Conservation (phyloP, 2,113 vertebrate species). For the Gallinago undulata region DNA sequence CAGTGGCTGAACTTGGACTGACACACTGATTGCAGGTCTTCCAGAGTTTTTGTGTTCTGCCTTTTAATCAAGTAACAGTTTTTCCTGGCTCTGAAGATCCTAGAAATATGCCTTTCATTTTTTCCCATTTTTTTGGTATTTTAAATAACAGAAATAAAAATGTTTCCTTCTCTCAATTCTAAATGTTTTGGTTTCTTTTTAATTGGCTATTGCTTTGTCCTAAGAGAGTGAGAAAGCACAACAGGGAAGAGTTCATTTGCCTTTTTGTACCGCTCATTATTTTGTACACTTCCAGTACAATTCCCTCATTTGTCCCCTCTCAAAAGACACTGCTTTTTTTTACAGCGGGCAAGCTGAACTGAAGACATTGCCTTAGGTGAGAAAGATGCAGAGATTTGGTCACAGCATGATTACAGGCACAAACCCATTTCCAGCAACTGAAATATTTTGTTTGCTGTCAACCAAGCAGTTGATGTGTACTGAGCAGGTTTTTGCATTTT, state of each 20-base stretch:
- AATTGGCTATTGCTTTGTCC: not conserved
- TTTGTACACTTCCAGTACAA: not conserved
- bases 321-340: not conserved
- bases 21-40: not conserved
- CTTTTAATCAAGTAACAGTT: not conserved
- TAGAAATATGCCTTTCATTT: not conserved
- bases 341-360: not conserved
- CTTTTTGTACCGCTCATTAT: not conserved
- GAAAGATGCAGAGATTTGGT: slow-evolving; percentile 9
- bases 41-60: not conserved
- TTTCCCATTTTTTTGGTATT: too few relatives aligned
- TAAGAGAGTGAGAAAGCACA: not conserved
- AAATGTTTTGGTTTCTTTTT: not conserved
- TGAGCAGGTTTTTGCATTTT: not conserved
- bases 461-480: not conserved
- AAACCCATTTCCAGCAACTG: not conserved
- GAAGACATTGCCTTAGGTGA: slow-evolving; percentile 23
- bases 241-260: slow-evolving; percentile 7
- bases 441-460: slow-evolving; percentile 18
- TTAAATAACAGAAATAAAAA: not conserved
- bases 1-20: not conserved
- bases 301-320: slow-evolving; percentile 8
- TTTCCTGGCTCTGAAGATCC: not conserved
- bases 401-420: slow-evolving; percentile 7
- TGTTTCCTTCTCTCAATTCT: not conserved